phyloP scores from a whole-genome alignment of 2,888 invertebrate genomes.

The Drosophila macrospina region DNA sequence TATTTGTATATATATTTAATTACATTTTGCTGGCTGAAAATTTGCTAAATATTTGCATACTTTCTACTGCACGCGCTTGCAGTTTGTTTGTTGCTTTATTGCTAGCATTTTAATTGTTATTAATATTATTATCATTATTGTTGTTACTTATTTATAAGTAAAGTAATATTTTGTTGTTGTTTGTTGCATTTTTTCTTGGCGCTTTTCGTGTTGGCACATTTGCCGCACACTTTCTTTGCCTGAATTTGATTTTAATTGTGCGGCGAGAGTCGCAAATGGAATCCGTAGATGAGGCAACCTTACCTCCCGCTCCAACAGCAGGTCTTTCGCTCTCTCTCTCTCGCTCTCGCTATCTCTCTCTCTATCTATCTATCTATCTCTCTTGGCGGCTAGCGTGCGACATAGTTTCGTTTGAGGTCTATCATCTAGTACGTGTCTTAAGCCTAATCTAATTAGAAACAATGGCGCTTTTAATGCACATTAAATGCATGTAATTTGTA shows the following conservation, averaged over 20 bases:
- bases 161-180: conserved; percentile 10
- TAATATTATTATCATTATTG: conserved; percentile 10
- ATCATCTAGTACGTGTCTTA: conserved; percentile 45
- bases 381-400: conserved; percentile 62
- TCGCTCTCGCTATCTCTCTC: neutral
- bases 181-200: neutral
- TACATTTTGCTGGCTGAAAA: conserved; percentile 53
- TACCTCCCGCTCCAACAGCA: too few relatives aligned
- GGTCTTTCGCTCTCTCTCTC: neutral
- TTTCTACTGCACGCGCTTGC: conserved; percentile 67
- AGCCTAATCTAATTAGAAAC: conserved; percentile 78
- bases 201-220: conserved; percentile 45
- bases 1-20: conserved; percentile 67
- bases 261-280: conserved; percentile 20
- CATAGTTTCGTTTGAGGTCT: conserved; percentile 67
- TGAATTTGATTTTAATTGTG: conserved; percentile 70
- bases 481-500: conserved; percentile 74
- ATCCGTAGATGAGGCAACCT: conserved; percentile 36
- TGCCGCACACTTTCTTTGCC: conserved; percentile 58
- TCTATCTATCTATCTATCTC: neutral
- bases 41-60: conserved; percentile 76
- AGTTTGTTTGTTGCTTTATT: conserved; percentile 41
- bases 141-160: conserved; percentile 28
- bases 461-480: conserved; percentile 63
- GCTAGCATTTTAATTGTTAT: too few relatives aligned